Conservation (phyloP, 2,113 vertebrate genomes). For the Leptobrachium ailaonicum region DNA sequence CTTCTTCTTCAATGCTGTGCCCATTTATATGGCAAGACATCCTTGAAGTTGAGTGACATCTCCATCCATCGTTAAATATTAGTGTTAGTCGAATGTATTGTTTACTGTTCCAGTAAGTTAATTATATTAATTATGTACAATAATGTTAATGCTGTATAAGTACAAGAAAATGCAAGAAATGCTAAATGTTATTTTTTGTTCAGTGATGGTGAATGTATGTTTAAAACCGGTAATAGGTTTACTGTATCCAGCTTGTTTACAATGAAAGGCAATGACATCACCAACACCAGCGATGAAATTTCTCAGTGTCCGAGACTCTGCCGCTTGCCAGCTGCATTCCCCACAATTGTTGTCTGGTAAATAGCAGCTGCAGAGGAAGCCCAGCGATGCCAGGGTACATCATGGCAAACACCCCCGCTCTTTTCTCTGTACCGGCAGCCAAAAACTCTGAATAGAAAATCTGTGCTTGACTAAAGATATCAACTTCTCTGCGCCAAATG, state of each 20-base stretch:
- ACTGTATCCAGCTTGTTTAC: conserved; percentile 14
- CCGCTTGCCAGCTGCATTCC: conserved; percentile 66
- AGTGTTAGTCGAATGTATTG: no score
- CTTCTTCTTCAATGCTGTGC: no score
- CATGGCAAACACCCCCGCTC: conserved; percentile 52
- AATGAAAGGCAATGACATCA: conserved; percentile 51
- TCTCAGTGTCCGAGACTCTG: conserved; percentile 55
- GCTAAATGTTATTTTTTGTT: no score
- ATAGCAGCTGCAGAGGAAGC: conserved; percentile 77
- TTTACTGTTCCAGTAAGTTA: no score
- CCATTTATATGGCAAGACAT: no score
- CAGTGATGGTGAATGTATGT: not conserved
- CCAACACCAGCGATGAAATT: conserved; percentile 55
- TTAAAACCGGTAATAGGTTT: conserved; percentile 10
- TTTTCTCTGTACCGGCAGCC: conserved; percentile 50
- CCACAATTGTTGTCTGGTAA: conserved; percentile 67
- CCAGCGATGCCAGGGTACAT: conserved; percentile 71
- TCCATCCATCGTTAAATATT: no score
- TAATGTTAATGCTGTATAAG: no score
- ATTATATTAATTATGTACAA: no score
- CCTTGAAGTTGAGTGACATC: no score
- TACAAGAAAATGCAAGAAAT: no score
- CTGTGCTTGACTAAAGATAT: conserved; percentile 20
- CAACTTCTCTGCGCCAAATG: conserved; percentile 32
- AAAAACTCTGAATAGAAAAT: conserved; percentile 43